A percentile compares a stretch with the other conserved stretches of the same genome.
Conservation (phyloP, 1,140 invertebrate genomes). For the Luehdorfia chinensis region DNA sequence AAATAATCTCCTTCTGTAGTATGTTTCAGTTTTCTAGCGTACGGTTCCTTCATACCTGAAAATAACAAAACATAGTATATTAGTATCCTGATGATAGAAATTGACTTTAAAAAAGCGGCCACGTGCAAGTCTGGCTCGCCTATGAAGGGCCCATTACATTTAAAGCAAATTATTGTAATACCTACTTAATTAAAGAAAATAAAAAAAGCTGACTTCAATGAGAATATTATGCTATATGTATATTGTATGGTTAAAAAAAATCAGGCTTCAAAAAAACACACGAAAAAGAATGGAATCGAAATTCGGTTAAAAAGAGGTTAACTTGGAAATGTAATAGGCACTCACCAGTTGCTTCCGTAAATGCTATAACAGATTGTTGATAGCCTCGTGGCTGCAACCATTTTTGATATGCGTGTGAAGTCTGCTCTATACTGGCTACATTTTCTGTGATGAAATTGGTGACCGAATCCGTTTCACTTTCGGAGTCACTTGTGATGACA, state of each 20-base stretch:
- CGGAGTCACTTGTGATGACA: constrained; percentile 17
- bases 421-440: constrained; percentile 2
- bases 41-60: constrained; percentile 21
- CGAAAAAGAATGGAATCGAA: constrained; percentile 10
- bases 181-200: background rate
- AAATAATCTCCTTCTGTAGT: constrained; percentile 17
- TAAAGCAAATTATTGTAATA: background rate
- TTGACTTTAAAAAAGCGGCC: constrained; percentile 1
- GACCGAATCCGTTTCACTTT: constrained; percentile 16
- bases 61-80: constrained; percentile 11
- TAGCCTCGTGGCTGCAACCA: constrained; percentile 15
- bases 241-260: constrained; percentile 1
- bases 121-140: no score
- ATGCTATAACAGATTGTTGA: constrained; percentile 17
- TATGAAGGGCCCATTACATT: no score
- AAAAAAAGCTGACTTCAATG: background rate
- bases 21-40: constrained; percentile 19
- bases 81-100: no score
- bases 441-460: constrained; percentile 9
- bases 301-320: background rate
- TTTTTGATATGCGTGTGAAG: constrained; percentile 9
- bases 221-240: background rate
- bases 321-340: no score
- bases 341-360: constrained; percentile 20
- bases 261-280: background rate